Base-by-base conservation (phyloP, 2,888 invertebrate genomes). In the Gnatocerus cornutus region DNA sequence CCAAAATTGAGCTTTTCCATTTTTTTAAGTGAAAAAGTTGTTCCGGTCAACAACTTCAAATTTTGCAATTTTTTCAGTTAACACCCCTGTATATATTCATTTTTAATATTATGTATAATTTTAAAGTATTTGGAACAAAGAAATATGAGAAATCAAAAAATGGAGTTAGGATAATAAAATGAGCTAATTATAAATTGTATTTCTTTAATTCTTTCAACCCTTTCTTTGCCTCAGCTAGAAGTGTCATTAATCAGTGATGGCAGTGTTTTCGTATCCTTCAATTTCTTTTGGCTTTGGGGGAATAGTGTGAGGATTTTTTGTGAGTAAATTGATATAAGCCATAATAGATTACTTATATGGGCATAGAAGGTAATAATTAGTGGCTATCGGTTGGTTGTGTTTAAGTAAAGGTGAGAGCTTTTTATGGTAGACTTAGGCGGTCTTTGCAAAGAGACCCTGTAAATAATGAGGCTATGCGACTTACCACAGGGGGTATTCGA, bases 391-490 rank as follows among this genome's bases (percentile, higher is more conserved):
- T 68, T 30, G 61, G 61, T 13, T 53, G 46, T 61, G 41, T 61
- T 64, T 69, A 30, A 63, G 58, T 56, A 63, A 52, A 67, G 68
- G 64, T 58, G 50, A 50, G 41, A 27, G 45, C 59, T 67, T 68
- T 68, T 61, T 70, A 37, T 50, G 52, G 50, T 41, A 27, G 58
- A 58, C 46, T 58, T 72, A 76, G 75, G 74, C 78, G 78, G 80
- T 79, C 80, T 82, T 80, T 73, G 80, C 81, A 82, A 82, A 83
- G 82, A 78, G 75, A 78, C 79, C 78, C 79, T 76, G 82, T 83
- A 83, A 83, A 83, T 83, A 83, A 83, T 83, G 83, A 82, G 82
- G 78, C 80, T 80, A 79, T 78, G 82, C 82, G 83, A 83, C 83
- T 81, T 82, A 81, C 84, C 79, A 78, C 83, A 79, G 82, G 83